These are phyloP conservation scores for Podabrus alpinus DNA, from an alignment of 2,888 invertebrate genomes.

Conservation along the genomic window DNA sequence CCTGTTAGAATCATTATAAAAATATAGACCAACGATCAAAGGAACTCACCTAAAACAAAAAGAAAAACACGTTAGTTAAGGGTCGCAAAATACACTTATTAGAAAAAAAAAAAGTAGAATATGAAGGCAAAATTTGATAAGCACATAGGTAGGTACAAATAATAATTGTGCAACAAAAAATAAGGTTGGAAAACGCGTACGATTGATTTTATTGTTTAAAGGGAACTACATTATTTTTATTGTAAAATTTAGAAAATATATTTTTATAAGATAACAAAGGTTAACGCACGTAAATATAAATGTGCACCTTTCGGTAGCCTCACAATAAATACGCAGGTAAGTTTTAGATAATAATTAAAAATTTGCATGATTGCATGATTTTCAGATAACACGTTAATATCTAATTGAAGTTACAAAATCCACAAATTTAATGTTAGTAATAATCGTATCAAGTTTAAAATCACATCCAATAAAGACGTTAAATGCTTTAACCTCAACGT, in stretches of 20 bases:
- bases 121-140: too few species aligned
- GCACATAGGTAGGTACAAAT: too few species aligned
- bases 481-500: neutral
- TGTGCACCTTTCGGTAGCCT: neutral
- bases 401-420: neutral
- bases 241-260: neutral
- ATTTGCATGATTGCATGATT: neutral
- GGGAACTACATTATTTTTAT: neutral
- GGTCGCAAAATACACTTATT: too few species aligned
- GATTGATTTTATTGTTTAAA: neutral
- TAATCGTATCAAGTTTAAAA: neutral
- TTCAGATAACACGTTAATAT: neutral
- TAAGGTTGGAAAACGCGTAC: neutral
- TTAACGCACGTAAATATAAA: neutral
- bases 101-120: neutral
- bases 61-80: neutral
- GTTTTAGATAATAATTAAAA: neutral
- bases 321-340: conserved; percentile 12
- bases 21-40: neutral
- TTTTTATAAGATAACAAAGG: neutral
- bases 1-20: neutral
- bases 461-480: neutral
- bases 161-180: neutral
- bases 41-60: neutral
- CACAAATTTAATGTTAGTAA: neutral